Evolutionary conservation across 2,797 vertebrate species (phyloP), one percentile per base, ranked within the genome.

Genomic region (Catharus ustulatus): DNA sequence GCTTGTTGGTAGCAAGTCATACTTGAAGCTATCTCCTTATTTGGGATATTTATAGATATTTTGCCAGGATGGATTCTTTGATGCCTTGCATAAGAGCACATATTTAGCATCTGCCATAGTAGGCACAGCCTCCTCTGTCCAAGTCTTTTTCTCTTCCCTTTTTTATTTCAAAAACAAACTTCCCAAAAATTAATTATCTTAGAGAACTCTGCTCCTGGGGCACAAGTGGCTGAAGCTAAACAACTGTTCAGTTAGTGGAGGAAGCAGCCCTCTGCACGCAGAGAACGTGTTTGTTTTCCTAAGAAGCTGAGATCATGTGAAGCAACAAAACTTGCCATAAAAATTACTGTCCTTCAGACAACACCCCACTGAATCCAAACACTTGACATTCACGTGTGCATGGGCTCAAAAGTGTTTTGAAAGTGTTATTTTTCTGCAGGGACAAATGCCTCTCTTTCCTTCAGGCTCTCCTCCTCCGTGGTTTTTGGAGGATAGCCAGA

Each of bases 41-140:
- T 95, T 95, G 95, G 95, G 88, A 54, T 91, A 86, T 88, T 94
- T 88, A 78, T 30, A 84, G 93, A 13, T 62, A 76, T 76, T 95
- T 79, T 95, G 96, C 93, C 95, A 95, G 83, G 83, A 78, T 34
- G 58, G 71, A 94, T 90, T 95, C 93, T 85, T 94, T 79, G 87
- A 88, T 82, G 93, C 90, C 71, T 87, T 88, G 83, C 90, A 73
- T 84, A 88, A 93, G 83, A 94, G 85, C 77, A 72, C 76, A 51
- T 43, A 87, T 68, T 92, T 94, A 92, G 87, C 79, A 78, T 85
- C 91, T 75, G 54, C 76, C 82, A 72, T 15, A 61, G 72, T 58
- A 64, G 62, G 89, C 0, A 1, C 84, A 68, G 82, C 23, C 52
- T 89, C 45, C 58, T 64, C 68, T 54, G 57, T 64, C 75, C 64